Evolutionary conservation across 2,888 invertebrate genomes (phyloP).

Genomic region (Urechis unicinctus): DNA sequence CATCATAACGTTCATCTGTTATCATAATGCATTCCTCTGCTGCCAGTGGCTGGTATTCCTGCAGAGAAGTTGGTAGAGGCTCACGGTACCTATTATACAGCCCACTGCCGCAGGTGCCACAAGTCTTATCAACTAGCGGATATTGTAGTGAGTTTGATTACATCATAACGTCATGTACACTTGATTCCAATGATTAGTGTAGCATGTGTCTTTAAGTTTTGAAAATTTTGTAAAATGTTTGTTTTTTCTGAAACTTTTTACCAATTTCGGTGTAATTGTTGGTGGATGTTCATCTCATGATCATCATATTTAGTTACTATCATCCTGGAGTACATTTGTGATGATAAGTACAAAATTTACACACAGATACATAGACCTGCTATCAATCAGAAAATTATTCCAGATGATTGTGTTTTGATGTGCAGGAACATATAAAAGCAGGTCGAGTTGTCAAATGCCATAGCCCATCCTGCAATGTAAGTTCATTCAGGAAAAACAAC

Average conservation of each 20-base stretch:
- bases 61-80: constrained; percentile 20
- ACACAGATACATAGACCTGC: too few relatives aligned
- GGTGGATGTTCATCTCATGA: not conserved
- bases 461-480: constrained; percentile 1
- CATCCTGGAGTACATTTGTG: not conserved
- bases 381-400: not conserved
- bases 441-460: constrained; percentile 2
- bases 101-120: constrained; percentile 15
- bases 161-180: too few relatives aligned
- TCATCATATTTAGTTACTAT: not conserved
- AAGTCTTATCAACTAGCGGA: constrained; percentile 7
- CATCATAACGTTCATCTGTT: not conserved
- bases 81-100: constrained; percentile 19
- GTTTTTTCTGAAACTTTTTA: not conserved
- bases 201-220: too few relatives aligned
- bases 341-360: not conserved
- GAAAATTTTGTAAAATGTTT: not conserved
- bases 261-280: not conserved
- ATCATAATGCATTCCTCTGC: not conserved
- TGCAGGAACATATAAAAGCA: not conserved
- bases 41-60: constrained; percentile 21
- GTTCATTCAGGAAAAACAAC: not conserved
- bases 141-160: constrained; percentile 15
- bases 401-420: not conserved
- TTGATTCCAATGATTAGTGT: too few relatives aligned